These are phyloP conservation scores for Abrostola tripartita DNA, from an alignment of 2,888 invertebrate species.

Conservation along the genomic window DNA sequence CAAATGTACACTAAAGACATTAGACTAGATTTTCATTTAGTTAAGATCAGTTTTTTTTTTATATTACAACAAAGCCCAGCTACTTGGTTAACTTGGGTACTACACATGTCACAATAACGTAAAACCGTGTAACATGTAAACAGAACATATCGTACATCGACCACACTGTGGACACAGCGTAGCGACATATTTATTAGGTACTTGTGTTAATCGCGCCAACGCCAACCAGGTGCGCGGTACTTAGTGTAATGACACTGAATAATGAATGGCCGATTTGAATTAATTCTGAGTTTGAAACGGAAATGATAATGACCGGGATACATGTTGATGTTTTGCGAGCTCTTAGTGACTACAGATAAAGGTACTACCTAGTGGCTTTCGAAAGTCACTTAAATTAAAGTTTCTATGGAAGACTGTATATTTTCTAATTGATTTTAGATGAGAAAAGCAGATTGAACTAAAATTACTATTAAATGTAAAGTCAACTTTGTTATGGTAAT, in stretches of 20 bases:
- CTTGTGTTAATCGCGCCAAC: conserved; percentile 25
- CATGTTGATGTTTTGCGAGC: conserved; percentile 14
- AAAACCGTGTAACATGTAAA: conserved; percentile 28
- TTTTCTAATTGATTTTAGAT: no score
- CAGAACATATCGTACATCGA: conserved; percentile 64
- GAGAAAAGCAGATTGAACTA: no score
- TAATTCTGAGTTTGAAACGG: conserved; percentile 42
- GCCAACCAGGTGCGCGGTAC: conserved; percentile 37
- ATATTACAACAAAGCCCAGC: not conserved
- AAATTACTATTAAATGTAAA: no score
- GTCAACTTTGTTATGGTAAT: no score
- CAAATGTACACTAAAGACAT: no score
- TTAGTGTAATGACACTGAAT: conserved; percentile 46
- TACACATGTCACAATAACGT: conserved; percentile 11
- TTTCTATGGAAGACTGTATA: no score
- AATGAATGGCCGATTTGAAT: conserved; percentile 47
- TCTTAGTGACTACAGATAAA: conserved; percentile 2
- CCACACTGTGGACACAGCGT: conserved; percentile 46
- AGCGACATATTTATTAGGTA: conserved; percentile 14
- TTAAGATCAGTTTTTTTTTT: no score
- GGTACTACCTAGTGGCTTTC: no score
- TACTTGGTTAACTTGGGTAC: not conserved
- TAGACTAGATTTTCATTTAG: no score
- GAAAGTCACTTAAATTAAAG: no score
- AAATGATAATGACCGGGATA: conserved; percentile 26